Conservation (phyloP, 2,888 invertebrate species). For the Microctonus brassicae region DNA sequence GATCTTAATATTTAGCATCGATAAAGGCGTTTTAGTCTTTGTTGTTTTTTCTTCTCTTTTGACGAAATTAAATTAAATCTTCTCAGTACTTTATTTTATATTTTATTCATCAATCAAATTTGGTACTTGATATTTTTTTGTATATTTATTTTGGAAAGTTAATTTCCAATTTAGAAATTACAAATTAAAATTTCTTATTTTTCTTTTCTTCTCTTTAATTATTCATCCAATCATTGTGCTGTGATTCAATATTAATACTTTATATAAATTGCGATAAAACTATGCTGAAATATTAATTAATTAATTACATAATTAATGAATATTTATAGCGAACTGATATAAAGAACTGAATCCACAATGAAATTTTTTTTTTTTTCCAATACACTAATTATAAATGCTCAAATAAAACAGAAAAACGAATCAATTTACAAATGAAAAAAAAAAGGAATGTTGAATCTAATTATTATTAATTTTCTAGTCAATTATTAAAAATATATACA, state of each 20-base stretch:
- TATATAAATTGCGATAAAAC: too few species aligned
- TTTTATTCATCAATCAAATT: not conserved
- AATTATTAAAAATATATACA: not conserved
- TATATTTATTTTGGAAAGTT: too few species aligned
- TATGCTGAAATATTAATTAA: not conserved
- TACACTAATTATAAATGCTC: not conserved
- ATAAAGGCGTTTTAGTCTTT: conserved; percentile 29
- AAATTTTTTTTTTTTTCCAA: not conserved
- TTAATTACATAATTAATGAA: not conserved
- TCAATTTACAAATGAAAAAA: not conserved
- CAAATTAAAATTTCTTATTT: too few species aligned
- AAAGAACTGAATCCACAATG: too few species aligned
- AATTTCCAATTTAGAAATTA: too few species aligned
- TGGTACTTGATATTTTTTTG: too few species aligned
- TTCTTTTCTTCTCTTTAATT: not conserved
- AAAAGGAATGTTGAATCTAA: not conserved
- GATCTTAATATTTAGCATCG: conserved; percentile 71
- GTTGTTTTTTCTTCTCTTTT: not conserved
- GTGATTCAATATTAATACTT: conserved; percentile 2
- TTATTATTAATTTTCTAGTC: not conserved
- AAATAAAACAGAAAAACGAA: not conserved
- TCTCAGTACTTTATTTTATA: not conserved
- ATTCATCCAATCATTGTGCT: not conserved
- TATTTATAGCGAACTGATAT: too few species aligned
- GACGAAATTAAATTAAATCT: not conserved